phyloP scores from a whole-genome alignment of 2,797 vertebrate genomes.

The Muraenolepis orangiensis region DNA sequence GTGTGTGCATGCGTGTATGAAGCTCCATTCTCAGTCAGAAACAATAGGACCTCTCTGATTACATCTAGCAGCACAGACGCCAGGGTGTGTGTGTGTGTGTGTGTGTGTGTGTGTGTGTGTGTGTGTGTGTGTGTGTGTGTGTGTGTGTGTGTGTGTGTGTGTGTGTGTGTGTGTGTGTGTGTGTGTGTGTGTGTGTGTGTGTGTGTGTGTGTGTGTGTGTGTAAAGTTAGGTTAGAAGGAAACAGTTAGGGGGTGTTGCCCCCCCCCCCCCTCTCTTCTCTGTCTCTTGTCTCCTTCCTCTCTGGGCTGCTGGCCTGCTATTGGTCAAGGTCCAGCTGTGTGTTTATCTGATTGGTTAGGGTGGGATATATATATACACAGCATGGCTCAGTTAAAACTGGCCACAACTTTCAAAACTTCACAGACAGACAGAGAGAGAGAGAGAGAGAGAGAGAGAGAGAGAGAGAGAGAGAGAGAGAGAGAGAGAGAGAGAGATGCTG shows the following conservation, averaged over 20 bases:
- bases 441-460: conserved; percentile 11
- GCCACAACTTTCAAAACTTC: conserved; percentile 77
- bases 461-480: conserved; percentile 7
- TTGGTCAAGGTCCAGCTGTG: conserved; percentile 56
- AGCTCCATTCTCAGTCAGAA: conserved; percentile 52
- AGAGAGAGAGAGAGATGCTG: not conserved
- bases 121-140: conserved; percentile 35
- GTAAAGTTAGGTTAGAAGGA: conserved; percentile 45
- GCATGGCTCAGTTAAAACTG: conserved; percentile 70
- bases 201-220: conserved; percentile 5
- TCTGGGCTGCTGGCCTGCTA: conserved; percentile 52
- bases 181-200: conserved; percentile 20
- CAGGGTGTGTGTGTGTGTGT: conserved; percentile 33
- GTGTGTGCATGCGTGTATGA: conserved; percentile 24
- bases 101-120: conserved; percentile 39
- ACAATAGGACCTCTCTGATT: conserved; percentile 70
- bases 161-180: conserved; percentile 17
- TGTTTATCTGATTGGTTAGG: conserved; percentile 77
- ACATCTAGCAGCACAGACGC: conserved; percentile 58
- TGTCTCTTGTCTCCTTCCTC: conserved; percentile 35
- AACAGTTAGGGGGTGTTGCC: conserved; percentile 44
- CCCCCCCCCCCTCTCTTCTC: conserved; percentile 4
- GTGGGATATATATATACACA: conserved; percentile 82
- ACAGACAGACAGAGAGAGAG: conserved; percentile 45
- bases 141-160: conserved; percentile 30